These are phyloP conservation scores for Gambelia wislizenii DNA, from an alignment of 2,797 vertebrate species.

Conservation along the genomic window DNA sequence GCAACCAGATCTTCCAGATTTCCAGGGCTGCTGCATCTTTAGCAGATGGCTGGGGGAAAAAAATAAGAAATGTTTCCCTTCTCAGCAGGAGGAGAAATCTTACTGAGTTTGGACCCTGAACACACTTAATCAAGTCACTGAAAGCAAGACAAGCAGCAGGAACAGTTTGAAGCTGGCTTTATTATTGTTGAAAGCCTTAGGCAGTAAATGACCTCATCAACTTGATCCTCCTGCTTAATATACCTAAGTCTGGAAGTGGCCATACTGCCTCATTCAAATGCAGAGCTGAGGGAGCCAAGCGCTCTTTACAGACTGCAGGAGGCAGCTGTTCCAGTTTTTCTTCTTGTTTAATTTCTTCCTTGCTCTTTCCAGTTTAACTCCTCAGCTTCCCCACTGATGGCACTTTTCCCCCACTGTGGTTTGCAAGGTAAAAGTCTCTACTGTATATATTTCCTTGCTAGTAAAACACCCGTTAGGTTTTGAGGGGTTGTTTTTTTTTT, in stretches of 20 bases:
- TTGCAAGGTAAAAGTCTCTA: background rate
- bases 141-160: conserved; percentile 63
- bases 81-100: conserved; percentile 28
- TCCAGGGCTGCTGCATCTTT: conserved; percentile 53
- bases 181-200: conserved; percentile 57
- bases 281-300: background rate
- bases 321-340: conserved; percentile 17
- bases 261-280: conserved; percentile 15
- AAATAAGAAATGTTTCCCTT: conserved; percentile 46
- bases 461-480: conserved; percentile 1
- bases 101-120: conserved; percentile 59
- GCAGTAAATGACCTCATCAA: conserved; percentile 66
- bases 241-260: conserved; percentile 38
- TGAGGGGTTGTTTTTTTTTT: no score
- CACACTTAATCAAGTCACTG: conserved; percentile 65
- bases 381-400: background rate
- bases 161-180: conserved; percentile 49
- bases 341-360: conserved; percentile 20
- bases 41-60: conserved; percentile 66
- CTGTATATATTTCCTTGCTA: conserved; percentile 1
- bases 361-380: conserved; percentile 5
- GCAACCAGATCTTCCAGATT: conserved; percentile 59
- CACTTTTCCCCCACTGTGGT: no score
- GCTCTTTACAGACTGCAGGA: conserved; percentile 29
- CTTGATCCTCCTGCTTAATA: conserved; percentile 29